phyloP scores from a whole-genome alignment of 2,888 invertebrate genomes.

The Rotaria macrura region DNA sequence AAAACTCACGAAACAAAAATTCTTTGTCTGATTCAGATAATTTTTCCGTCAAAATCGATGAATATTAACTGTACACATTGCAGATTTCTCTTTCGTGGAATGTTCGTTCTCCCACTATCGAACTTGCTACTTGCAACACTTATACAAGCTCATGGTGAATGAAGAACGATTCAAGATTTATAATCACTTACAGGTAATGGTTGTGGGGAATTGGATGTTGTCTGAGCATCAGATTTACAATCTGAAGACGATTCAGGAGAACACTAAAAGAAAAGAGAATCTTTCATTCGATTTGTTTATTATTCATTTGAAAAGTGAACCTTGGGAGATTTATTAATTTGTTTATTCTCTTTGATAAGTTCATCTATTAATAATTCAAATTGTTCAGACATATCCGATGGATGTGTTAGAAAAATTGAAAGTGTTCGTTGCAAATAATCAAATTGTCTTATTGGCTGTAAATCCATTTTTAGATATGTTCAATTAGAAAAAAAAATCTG shows the following conservation, averaged over 20 bases:
- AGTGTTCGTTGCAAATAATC: background rate
- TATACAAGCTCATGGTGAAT: too few relatives aligned
- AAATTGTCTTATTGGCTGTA: background rate
- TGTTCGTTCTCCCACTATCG: too few relatives aligned
- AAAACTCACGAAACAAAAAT: too few relatives aligned
- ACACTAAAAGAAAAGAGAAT: background rate
- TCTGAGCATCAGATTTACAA: background rate
- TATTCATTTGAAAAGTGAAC: background rate
- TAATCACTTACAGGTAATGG: background rate
- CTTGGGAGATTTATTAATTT: background rate
- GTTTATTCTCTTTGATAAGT: background rate
- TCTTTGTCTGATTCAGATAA: too few relatives aligned
- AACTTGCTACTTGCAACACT: too few relatives aligned
- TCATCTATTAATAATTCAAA: constrained; percentile 16
- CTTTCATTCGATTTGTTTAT: background rate
- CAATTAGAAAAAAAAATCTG: background rate
- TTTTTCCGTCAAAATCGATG: too few relatives aligned
- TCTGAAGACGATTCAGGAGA: background rate
- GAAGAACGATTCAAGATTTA: too few relatives aligned
- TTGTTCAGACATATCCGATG: background rate
- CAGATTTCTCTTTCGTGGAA: too few relatives aligned
- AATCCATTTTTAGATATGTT: background rate
- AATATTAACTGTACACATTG: too few relatives aligned
- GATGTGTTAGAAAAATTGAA: background rate
- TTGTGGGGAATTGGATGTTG: background rate